Base-by-base conservation (phyloP, 2,113 vertebrate genomes). In the Perognathus longimembris region DNA sequence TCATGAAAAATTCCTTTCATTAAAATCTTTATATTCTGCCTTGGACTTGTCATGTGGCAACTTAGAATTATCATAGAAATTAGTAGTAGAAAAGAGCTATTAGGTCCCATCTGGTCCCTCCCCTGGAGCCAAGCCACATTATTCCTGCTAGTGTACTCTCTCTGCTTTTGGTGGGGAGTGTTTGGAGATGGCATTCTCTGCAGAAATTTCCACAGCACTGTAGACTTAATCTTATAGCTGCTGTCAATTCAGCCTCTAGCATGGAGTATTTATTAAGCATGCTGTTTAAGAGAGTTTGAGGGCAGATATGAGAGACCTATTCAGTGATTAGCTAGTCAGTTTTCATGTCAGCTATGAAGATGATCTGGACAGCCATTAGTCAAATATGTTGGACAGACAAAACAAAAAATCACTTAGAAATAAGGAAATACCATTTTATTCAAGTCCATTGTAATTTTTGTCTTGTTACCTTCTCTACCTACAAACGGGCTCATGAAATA, bases 31-130 rank as follows among this genome's bases (percentile, higher is more conserved):
- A 59, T 93, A 54, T 54, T 54, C 50, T 54, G 50, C 50, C 50
- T 54, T 54, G 14, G 15, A 54, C 95, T 95, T 97, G 89, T 93
- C 95, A 96, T 93, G 95, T 96, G 95, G 95, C 92, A 96, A 96
- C 87, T 94, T 89, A 63, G 91, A 97, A 97, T 97, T 96, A 96
- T 96, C 96, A 96, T 97, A 96, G 95, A 97, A 97, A 97, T 97
- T 94, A 96, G 95, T 94, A 82, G 89, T 95, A 94, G 92, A 89
- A 96, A 95, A 93, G 89, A 95, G 91, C 97, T 91, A 83, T 96
- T 94, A 93, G 84, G 77, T 95, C 87, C 95, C 96, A 96, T 94
- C 96, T 96, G 95, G 96, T 90, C 80, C 93, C 57, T 96, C 94
- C 92, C 92, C 71, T 0, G 85, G 88, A 95, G 50, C 57, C 77